Conservation (phyloP, 2,797 vertebrate genomes). For the Todus mexicanus region DNA sequence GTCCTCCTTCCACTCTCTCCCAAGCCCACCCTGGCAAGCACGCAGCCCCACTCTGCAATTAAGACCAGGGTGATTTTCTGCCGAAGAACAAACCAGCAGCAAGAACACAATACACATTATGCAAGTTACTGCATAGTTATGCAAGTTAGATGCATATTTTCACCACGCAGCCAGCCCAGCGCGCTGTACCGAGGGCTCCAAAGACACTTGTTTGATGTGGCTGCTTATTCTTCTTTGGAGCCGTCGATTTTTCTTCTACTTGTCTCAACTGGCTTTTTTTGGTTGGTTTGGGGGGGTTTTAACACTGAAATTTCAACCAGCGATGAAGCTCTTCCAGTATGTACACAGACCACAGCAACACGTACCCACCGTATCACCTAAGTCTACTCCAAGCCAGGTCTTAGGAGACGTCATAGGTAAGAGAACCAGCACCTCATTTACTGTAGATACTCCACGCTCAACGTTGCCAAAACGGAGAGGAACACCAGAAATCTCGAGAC, state of each 20-base stretch:
- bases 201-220: constrained; percentile 59
- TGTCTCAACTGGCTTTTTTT: not conserved
- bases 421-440: not conserved
- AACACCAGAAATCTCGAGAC: not conserved
- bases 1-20: not conserved
- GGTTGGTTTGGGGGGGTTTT: too few species aligned
- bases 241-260: not conserved
- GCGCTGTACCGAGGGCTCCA: not conserved
- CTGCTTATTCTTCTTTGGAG: not conserved
- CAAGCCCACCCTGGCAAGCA: not conserved
- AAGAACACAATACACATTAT: constrained; percentile 56
- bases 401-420: accelerated
- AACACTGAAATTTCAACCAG: not conserved
- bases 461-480: not conserved
- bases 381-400: not conserved
- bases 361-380: not conserved
- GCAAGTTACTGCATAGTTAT: constrained; percentile 68
- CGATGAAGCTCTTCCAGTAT: not conserved
- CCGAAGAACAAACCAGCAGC: constrained; percentile 7
- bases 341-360: not conserved
- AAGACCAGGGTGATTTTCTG: not conserved
- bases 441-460: accelerated
- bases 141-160: constrained; percentile 63
- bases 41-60: not conserved
- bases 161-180: not conserved